Evolutionary conservation across 2,888 invertebrate genomes (phyloP).

Genomic region (Netelia virgata): DNA sequence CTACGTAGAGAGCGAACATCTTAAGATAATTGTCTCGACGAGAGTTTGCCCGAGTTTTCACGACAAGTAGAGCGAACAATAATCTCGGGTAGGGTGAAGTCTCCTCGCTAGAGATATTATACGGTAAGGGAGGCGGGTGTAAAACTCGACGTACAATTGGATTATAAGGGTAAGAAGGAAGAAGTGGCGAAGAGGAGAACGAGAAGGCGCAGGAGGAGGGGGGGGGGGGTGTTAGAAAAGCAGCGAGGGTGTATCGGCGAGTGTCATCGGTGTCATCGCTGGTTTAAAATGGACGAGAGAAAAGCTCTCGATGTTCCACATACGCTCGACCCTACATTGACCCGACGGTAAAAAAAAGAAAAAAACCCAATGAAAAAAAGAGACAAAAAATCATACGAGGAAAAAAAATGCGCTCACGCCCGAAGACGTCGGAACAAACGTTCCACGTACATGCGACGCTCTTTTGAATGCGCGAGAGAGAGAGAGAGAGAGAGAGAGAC

Average conservation of each 20-base stretch:
- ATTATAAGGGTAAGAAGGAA: conserved; percentile 51
- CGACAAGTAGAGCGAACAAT: conserved; percentile 49
- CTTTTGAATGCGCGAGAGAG: background rate
- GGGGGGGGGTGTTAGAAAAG: no score
- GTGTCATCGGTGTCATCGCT: conserved; percentile 67
- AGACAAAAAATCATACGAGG: background rate
- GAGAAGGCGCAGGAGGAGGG: no score
- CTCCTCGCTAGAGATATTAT: conserved; percentile 29
- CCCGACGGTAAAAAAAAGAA: background rate
- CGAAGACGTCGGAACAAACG: background rate
- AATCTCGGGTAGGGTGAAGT: conserved; percentile 20
- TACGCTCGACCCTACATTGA: conserved; percentile 14
- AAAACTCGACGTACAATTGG: conserved; percentile 55
- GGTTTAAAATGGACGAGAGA: conserved; percentile 53
- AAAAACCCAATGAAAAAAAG: background rate
- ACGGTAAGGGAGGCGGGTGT: conserved; percentile 13
- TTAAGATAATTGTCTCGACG: no score
- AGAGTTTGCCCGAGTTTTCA: conserved; percentile 38
- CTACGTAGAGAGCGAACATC: no score
- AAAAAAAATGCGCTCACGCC: conserved; percentile 13
- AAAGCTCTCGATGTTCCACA: conserved; percentile 59
- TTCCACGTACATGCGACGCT: no score
- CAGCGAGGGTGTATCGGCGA: conserved; percentile 50
- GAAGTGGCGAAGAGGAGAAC: conserved; percentile 19
- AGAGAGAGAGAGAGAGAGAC: background rate